Percentiles rank a stretch among this genome's conserved stretches.
Conservation (phyloP, 1,140 invertebrate genomes). For the Pseudomyrmex dendroicus region DNA sequence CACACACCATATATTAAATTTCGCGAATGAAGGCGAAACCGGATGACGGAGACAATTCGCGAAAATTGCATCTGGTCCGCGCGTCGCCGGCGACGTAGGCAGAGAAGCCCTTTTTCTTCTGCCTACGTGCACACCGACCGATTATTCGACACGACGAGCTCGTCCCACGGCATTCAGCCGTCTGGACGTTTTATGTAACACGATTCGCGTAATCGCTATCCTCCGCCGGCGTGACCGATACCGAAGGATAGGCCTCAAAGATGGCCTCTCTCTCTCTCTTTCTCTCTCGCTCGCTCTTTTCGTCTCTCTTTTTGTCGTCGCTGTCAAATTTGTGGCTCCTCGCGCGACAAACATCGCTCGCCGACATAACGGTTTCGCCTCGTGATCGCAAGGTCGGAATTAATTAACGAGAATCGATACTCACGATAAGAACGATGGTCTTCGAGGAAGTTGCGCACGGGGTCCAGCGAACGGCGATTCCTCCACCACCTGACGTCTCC, state of each 20-base stretch:
- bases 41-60: background rate
- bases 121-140: conserved; percentile 42
- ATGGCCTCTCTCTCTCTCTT: conserved; percentile 65
- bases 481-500: conserved; percentile 63
- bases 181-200: conserved; percentile 67
- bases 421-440: conserved; percentile 68
- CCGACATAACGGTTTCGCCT: background rate
- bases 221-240: conserved; percentile 63
- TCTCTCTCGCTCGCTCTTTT: too few species aligned
- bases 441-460: conserved; percentile 22
- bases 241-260: conserved; percentile 63
- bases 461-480: conserved; percentile 32
- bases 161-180: conserved; percentile 39
- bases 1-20: background rate
- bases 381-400: background rate
- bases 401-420: conserved; percentile 47
- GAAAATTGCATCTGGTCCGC: background rate
- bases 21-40: background rate
- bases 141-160: conserved; percentile 53
- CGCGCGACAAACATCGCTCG: too few species aligned
- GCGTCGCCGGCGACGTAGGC: conserved; percentile 21
- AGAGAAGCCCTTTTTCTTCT: conserved; percentile 28
- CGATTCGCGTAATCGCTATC: conserved; percentile 65
- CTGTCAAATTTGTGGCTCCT: conserved; percentile 49
- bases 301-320: conserved; percentile 11